Conservation (phyloP, 2,797 vertebrate species). For the Spinibarbus caldwelli region DNA sequence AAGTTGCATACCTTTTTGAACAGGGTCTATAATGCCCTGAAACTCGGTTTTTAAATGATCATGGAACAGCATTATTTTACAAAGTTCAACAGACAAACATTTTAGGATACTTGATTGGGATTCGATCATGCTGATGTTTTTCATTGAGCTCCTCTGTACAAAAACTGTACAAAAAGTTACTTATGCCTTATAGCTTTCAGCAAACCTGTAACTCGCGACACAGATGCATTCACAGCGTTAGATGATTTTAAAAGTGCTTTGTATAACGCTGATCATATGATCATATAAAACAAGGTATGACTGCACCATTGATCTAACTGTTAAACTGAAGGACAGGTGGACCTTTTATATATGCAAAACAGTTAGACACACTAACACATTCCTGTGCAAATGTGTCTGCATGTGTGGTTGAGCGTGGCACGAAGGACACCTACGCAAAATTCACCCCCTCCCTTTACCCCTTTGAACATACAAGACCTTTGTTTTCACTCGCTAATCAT, state of each 20-base stretch:
- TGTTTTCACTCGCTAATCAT: slow-evolving; percentile 25
- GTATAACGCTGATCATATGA: not conserved
- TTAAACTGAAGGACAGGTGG: slow-evolving; percentile 51
- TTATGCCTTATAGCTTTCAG: not conserved
- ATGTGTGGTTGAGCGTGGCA: slow-evolving; percentile 48
- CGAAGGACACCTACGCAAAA: slow-evolving; percentile 29
- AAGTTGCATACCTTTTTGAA: not conserved
- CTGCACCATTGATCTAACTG: slow-evolving; percentile 57
- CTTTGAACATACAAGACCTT: slow-evolving; percentile 22
- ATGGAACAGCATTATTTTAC: not conserved
- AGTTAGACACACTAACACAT: slow-evolving; percentile 32
- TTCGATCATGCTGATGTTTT: not conserved
- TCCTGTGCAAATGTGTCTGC: slow-evolving; percentile 55
- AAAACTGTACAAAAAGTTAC: not conserved
- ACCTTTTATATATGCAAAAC: slow-evolving; percentile 56
- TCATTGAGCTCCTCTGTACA: not conserved
- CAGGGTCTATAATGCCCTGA: not conserved
- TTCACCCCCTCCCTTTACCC: not conserved
- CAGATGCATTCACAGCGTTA: not conserved
- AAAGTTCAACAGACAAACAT: not conserved
- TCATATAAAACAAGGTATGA: slow-evolving; percentile 6
- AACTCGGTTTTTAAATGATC: not conserved
- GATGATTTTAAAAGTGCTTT: not conserved
- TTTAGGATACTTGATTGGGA: not conserved
- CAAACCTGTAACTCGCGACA: not conserved